phyloP scores from a whole-genome alignment of 2,797 vertebrate species.

The Antennarius maculatus region DNA sequence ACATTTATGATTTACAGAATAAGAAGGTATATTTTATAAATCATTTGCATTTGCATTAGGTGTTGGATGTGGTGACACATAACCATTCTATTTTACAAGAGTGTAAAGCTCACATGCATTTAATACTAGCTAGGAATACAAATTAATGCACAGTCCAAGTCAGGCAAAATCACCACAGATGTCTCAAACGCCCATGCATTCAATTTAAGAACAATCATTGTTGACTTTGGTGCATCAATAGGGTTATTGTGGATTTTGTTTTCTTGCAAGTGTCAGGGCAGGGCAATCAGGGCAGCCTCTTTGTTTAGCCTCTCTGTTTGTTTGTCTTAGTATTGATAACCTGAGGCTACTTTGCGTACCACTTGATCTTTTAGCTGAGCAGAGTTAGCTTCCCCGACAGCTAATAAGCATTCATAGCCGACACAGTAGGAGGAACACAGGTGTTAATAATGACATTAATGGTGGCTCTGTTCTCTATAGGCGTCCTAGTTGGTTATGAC shows the following conservation, averaged over 20 bases:
- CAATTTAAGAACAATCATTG: no score
- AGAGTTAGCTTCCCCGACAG: neutral
- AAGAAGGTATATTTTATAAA: neutral
- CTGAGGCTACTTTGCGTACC: no score
- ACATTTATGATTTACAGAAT: constrained; percentile 3
- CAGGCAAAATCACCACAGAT: neutral
- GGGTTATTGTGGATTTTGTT: no score
- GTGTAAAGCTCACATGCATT: constrained; percentile 9
- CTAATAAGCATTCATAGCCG: neutral
- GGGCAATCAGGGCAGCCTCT: no score
- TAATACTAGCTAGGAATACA: no score
- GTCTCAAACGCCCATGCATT: no score
- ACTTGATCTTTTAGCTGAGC: neutral
- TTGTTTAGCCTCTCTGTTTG: no score
- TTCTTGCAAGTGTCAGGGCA: no score
- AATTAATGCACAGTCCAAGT: no score
- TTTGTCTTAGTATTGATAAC: no score
- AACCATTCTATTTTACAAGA: constrained; percentile 7
- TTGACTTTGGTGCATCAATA: no score
- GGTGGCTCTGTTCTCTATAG: neutral
- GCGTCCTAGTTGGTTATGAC: neutral
- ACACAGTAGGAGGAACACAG: neutral
- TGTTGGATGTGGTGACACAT: neutral
- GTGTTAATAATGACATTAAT: neutral
- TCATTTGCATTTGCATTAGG: neutral